Conservation (phyloP, 2,797 vertebrate genomes). For the Falco concolor region DNA sequence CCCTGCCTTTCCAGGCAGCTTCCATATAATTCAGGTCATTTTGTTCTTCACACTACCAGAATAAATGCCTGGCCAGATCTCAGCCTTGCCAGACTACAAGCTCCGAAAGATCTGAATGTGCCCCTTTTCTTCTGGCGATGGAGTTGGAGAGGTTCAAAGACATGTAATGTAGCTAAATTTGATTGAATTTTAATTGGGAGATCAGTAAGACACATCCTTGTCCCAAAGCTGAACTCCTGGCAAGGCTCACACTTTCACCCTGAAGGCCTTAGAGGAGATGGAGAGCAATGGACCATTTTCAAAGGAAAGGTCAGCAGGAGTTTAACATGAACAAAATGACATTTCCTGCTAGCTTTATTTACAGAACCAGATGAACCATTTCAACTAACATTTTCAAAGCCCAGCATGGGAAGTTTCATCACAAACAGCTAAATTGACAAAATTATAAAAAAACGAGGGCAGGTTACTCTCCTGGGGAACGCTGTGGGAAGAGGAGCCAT, state of each 20-base stretch:
- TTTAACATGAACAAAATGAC: conserved; percentile 43
- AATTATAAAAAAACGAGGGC: background rate
- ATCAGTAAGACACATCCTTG: background rate
- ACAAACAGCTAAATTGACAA: background rate
- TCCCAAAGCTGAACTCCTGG: conserved; percentile 4
- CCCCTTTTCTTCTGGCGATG: background rate
- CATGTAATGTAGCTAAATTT: background rate
- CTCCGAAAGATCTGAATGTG: background rate
- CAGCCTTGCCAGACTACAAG: background rate
- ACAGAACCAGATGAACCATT: conserved; percentile 46
- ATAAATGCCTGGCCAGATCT: background rate
- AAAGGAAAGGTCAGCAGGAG: conserved; percentile 46
- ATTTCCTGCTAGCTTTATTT: conserved; percentile 43
- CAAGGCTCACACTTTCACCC: background rate
- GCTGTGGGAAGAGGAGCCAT: background rate
- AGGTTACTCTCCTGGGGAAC: background rate
- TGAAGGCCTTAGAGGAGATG: background rate
- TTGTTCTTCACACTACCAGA: background rate
- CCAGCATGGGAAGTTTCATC: conserved; percentile 18
- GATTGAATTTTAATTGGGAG: background rate
- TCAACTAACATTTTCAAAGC: conserved; percentile 43
- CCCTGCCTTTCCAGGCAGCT: background rate
- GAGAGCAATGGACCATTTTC: conserved; percentile 18
- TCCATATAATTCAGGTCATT: background rate
- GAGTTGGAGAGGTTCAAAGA: background rate